Evolutionary conservation across 1,140 invertebrate genomes (phyloP).

Genomic region (Saccostrea glomerata): DNA sequence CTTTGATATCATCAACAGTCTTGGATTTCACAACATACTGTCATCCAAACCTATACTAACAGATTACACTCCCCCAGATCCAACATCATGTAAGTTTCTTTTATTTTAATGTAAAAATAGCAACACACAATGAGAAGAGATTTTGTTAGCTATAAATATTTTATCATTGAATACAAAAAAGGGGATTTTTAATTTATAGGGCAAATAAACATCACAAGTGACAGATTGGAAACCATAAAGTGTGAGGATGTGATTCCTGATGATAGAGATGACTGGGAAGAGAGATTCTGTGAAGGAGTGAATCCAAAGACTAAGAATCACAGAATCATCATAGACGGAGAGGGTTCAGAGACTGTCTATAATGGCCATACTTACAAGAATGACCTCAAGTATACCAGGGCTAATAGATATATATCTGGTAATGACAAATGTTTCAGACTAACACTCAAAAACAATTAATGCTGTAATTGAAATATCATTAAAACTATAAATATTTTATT

Average conservation of each 20-base stretch:
- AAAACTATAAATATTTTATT: too few species aligned
- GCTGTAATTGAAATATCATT: too few species aligned
- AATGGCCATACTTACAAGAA: constrained; percentile 60
- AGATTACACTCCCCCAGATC: constrained; percentile 66
- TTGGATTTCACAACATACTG: constrained; percentile 62
- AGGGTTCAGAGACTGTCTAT: constrained; percentile 62
- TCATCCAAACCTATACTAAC: constrained; percentile 60
- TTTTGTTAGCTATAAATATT: too few species aligned
- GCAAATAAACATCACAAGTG: constrained; percentile 49
- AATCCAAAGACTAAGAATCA: constrained; percentile 52
- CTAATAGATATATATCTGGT: constrained; percentile 64
- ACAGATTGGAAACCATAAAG: constrained; percentile 46
- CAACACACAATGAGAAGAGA: too few species aligned
- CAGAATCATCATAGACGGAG: constrained; percentile 55
- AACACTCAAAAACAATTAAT: neutral
- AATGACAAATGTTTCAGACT: neutral
- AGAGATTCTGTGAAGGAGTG: constrained; percentile 49
- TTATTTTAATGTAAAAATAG: too few species aligned
- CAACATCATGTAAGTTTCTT: constrained; percentile 32
- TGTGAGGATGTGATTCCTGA: constrained; percentile 50
- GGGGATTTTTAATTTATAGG: constrained; percentile 2
- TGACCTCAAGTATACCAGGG: constrained; percentile 60
- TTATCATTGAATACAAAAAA: too few species aligned
- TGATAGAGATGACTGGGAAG: constrained; percentile 56
- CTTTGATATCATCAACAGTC: constrained; percentile 58